Evolutionary conservation across 2,888 invertebrate genomes (phyloP).

Genomic region (Eupithecia subfuscata): DNA sequence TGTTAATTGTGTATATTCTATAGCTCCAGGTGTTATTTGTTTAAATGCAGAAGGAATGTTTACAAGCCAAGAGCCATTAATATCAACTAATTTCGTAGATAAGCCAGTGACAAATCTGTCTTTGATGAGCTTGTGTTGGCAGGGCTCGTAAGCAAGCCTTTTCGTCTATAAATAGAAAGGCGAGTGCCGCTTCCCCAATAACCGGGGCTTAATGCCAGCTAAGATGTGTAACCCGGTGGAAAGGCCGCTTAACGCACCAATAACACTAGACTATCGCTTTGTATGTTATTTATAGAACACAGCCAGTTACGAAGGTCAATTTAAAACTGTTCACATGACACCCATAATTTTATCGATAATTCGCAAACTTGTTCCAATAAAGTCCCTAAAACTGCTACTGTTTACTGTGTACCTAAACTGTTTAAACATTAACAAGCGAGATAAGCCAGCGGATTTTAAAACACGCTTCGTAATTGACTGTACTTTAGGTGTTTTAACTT

Average conservation of each 20-base stretch:
- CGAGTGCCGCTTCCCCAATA: conserved; percentile 28
- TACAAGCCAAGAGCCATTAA: conserved; percentile 22
- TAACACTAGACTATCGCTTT: conserved; percentile 50
- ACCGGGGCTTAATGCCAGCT: conserved; percentile 28
- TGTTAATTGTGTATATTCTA: conserved; percentile 49
- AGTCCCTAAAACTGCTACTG: conserved; percentile 15
- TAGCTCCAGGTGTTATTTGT: conserved; percentile 24
- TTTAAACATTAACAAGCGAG: conserved; percentile 21
- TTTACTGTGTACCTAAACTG: conserved; percentile 22
- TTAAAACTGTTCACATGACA: conserved; percentile 32
- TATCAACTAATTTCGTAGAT: conserved; percentile 6
- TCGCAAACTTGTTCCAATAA: conserved; percentile 11
- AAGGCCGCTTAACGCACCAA: conserved; percentile 50
- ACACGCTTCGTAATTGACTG: conserved; percentile 39
- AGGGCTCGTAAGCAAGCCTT: conserved; percentile 28
- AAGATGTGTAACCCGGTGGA: conserved; percentile 41
- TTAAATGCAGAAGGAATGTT: conserved; percentile 31
- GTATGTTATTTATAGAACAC: conserved; percentile 54
- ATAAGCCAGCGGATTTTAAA: conserved; percentile 31
- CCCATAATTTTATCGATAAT: conserved; percentile 2
- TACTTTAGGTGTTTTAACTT: conserved; percentile 32
- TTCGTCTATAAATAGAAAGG: conserved; percentile 28
- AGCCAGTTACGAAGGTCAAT: conserved; percentile 49
- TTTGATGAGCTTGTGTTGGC: conserved; percentile 11
- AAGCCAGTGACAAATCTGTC: neutral